A percentile compares a stretch with the other conserved stretches of the same genome.
Conservation (phyloP, 2,888 invertebrate genomes). For the Platynereis dumerilii region DNA sequence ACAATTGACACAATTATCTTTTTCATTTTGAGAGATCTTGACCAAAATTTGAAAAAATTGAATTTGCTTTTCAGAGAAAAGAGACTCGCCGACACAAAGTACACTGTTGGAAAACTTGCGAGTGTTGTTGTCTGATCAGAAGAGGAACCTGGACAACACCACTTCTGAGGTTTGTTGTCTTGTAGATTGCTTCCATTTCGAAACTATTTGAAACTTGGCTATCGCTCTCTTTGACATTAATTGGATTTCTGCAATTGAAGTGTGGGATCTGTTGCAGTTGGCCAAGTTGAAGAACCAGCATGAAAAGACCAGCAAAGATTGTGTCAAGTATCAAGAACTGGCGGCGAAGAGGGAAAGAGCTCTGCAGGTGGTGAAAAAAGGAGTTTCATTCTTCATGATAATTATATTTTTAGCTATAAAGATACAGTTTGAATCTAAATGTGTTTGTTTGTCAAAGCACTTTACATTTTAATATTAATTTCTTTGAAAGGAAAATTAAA, state of each 20-base stretch:
- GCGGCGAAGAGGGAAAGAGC: constrained; percentile 57
- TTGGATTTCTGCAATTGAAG: no score
- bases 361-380: constrained; percentile 44
- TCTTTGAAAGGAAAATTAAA: no score
- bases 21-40: no score
- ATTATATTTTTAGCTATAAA: constrained; percentile 5
- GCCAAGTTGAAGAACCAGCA: constrained; percentile 48
- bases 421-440: neutral
- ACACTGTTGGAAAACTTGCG: constrained; percentile 44
- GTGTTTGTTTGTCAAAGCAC: no score
- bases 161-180: constrained; percentile 41
- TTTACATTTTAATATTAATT: no score
- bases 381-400: neutral
- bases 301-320: constrained; percentile 49
- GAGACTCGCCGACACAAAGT: neutral
- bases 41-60: no score
- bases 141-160: constrained; percentile 47
- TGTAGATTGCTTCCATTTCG: neutral
- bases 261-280: no score
- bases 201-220: neutral
- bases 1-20: no score
- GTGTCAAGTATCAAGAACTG: constrained; percentile 52
- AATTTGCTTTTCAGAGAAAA: constrained; percentile 26
- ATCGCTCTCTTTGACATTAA: no score
- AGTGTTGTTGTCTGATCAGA: constrained; percentile 49